Conservation (phyloP, 2,113 vertebrate genomes). For the Saccopteryx leptura region DNA sequence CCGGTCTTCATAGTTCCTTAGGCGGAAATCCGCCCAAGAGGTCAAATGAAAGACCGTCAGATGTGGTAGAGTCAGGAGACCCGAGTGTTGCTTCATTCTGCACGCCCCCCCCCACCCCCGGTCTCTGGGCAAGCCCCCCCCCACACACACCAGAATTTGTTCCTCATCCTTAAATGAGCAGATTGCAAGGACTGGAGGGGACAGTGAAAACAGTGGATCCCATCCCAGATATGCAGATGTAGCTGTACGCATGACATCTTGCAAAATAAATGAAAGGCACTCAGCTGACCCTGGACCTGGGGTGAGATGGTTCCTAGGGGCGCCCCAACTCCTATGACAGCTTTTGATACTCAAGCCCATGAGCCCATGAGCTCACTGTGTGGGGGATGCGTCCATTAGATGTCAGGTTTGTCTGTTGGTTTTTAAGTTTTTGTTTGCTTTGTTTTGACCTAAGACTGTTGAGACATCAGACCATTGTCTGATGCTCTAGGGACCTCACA, state of each 20-base stretch:
- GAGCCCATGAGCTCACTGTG: background rate
- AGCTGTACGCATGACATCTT: background rate
- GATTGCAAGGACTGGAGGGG: background rate
- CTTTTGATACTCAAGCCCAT: background rate
- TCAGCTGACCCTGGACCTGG: background rate
- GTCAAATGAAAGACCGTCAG: too few species aligned
- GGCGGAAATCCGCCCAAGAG: background rate
- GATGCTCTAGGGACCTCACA: background rate
- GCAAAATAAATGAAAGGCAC: background rate
- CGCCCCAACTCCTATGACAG: background rate
- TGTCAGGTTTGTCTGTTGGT: background rate
- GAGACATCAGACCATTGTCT: background rate
- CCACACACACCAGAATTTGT: background rate
- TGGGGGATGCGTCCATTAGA: rapidly evolving
- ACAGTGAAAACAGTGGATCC: background rate
- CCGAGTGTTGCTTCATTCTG: too few species aligned
- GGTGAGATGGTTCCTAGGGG: background rate
- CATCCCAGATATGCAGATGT: background rate
- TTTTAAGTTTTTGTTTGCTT: background rate
- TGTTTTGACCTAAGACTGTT: background rate
- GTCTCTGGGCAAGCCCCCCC: rapidly evolving
- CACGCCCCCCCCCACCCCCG: too few species aligned
- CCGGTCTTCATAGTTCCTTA: background rate
- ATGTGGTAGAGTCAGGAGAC: background rate
- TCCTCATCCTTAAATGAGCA: background rate